A percentile compares a stretch with the other conserved stretches of the same genome.
phyloP scores from a whole-genome alignment of 2,797 vertebrate genomes.

The Phataginus tricuspis region DNA sequence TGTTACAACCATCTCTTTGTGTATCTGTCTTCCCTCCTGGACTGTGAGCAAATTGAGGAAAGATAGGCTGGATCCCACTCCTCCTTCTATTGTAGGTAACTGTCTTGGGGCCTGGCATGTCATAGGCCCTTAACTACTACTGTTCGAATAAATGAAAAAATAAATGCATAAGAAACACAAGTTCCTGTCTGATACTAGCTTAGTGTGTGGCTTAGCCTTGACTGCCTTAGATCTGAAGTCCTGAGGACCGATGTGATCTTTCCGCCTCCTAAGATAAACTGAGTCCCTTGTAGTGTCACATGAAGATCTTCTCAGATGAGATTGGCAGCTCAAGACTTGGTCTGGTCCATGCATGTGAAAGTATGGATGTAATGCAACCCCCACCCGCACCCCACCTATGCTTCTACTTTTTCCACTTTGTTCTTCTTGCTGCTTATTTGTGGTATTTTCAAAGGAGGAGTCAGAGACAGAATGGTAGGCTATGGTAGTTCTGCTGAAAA shows the following conservation, averaged over 20 bases:
- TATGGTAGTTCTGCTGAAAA: neutral
- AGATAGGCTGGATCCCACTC: neutral
- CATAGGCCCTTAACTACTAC: neutral
- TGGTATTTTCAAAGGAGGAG: slow-evolving; percentile 1
- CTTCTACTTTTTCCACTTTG: neutral
- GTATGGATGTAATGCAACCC: neutral
- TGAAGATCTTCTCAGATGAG: neutral
- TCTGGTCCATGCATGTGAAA: neutral
- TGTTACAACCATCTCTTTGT: neutral
- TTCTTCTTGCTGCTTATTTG: neutral
- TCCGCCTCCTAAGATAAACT: neutral
- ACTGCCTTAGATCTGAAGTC: neutral
- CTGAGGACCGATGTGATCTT: neutral
- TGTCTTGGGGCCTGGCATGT: neutral
- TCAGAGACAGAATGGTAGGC: neutral
- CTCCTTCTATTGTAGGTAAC: neutral
- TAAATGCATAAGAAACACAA: neutral
- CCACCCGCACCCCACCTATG: neutral
- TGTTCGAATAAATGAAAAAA: neutral
- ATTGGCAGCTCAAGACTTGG: neutral
- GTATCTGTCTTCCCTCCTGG: neutral
- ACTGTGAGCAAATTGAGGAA: neutral
- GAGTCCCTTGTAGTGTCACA: neutral
- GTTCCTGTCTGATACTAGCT: neutral
- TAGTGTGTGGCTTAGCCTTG: neutral